Percentiles rank a stretch among this genome's conserved stretches.
Evolutionary conservation across 2,797 vertebrate species (phyloP).

Genomic region (Yasuhikotakia modesta): DNA sequence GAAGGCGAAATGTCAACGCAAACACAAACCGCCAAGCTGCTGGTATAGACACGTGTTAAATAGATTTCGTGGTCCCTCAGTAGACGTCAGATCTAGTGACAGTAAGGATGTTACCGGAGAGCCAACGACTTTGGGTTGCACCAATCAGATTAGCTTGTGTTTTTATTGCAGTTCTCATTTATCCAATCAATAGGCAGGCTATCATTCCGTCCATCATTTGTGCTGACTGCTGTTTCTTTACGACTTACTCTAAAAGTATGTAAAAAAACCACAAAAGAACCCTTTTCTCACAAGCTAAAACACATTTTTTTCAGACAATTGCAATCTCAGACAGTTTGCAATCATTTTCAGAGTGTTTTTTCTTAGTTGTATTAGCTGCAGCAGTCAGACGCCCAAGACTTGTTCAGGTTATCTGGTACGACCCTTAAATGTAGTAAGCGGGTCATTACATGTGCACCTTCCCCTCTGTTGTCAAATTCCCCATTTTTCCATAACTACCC

Average conservation of each 20-base stretch:
- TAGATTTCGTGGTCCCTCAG: background rate
- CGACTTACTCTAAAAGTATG: background rate
- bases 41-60: conserved; percentile 6
- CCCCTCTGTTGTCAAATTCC: conserved; percentile 37
- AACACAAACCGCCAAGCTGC: background rate
- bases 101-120: conserved; percentile 1
- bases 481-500: conserved; percentile 61
- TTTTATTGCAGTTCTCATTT: conserved; percentile 19
- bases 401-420: conserved; percentile 47
- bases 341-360: background rate
- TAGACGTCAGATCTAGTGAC: conserved; percentile 7
- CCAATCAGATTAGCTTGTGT: conserved; percentile 9
- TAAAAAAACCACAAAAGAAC: background rate
- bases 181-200: conserved; percentile 16
- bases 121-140: background rate
- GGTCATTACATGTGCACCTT: conserved; percentile 43
- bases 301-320: too few species aligned
- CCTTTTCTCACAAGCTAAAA: too few species aligned
- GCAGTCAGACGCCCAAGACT: conserved; percentile 6
- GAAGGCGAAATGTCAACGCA: conserved; percentile 25
- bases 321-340: too few species aligned
- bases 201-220: conserved; percentile 24
- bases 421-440: conserved; percentile 52
- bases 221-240: background rate
- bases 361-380: background rate